phyloP scores from a whole-genome alignment of 2,113 vertebrate genomes.

The Opisthocomus hoazin region DNA sequence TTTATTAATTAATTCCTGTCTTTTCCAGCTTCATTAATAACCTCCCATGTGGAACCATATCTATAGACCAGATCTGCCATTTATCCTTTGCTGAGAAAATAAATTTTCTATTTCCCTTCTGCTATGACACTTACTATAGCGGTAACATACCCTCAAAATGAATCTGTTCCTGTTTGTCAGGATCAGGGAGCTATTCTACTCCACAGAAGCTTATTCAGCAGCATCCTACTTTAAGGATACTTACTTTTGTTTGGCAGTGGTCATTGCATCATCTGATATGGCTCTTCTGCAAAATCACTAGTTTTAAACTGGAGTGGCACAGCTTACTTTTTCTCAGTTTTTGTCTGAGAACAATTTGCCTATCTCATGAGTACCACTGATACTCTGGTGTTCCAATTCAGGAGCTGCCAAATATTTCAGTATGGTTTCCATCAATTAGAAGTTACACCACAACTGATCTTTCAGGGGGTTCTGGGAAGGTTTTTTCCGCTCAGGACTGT shows the following conservation, averaged over 20 bases:
- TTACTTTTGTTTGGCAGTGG: not conserved
- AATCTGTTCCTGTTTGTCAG: not conserved
- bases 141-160: not conserved
- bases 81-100: not conserved
- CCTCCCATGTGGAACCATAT: not conserved
- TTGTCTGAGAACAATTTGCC: not conserved
- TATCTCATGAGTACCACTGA: not conserved
- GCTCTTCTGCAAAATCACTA: not conserved
- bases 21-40: not conserved
- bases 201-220: not conserved
- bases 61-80: not conserved
- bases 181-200: not conserved
- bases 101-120: not conserved
- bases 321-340: not conserved
- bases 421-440: not conserved
- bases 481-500: not conserved
- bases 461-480: not conserved
- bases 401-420: not conserved
- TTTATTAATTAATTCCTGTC: not conserved
- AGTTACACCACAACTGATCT: not conserved
- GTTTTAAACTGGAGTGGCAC: not conserved
- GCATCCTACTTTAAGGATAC: not conserved
- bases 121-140: not conserved
- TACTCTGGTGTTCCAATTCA: not conserved
- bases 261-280: not conserved